A percentile compares a stretch with the other conserved stretches of the same genome.
Conservation (phyloP, 2,888 invertebrate species). For the Drosophila algonquin region DNA sequence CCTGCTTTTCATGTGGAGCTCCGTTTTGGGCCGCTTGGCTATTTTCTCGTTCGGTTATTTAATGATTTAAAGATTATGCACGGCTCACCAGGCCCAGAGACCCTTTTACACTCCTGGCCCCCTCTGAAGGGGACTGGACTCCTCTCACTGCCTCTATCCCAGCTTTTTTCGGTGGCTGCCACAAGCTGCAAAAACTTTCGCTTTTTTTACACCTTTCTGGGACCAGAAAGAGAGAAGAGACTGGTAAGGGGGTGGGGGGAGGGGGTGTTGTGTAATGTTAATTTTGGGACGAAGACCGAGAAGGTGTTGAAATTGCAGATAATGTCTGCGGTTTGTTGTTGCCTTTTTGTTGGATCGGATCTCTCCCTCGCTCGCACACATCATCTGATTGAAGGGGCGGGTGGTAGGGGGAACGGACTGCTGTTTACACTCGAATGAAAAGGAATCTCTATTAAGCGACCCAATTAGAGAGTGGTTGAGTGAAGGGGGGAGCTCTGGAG, state of each 20-base stretch:
- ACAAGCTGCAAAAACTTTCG: slow-evolving; percentile 61
- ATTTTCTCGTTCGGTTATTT: slow-evolving; percentile 63
- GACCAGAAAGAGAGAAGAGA: slow-evolving; percentile 10
- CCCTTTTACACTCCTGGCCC: slow-evolving; percentile 54
- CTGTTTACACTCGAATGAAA: slow-evolving; percentile 31
- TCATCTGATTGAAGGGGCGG: slow-evolving; percentile 10
- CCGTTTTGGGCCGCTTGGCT: slow-evolving; percentile 11
- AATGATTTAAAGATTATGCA: slow-evolving; percentile 78
- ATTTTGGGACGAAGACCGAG: slow-evolving; percentile 59
- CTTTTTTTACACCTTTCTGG: slow-evolving; percentile 73
- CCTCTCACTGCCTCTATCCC: not conserved
- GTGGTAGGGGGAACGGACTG: not conserved
- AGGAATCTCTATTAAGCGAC: slow-evolving; percentile 41
- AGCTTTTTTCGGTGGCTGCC: not conserved
- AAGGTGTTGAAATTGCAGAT: slow-evolving; percentile 68
- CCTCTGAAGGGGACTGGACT: not conserved
- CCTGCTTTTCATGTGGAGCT: slow-evolving; percentile 54
- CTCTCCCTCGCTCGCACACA: slow-evolving; percentile 21
- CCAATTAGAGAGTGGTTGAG: slow-evolving; percentile 18
- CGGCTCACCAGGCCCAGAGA: slow-evolving; percentile 56
- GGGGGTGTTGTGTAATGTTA: slow-evolving; percentile 67
- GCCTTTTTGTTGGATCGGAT: slow-evolving; percentile 40
- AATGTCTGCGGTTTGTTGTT: slow-evolving; percentile 59
- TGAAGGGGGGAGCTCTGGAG: no score
- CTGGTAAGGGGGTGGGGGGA: slow-evolving; percentile 20